Evolutionary conservation across 2,888 invertebrate genomes (phyloP).

Genomic region (Ceraclea dissimilis): DNA sequence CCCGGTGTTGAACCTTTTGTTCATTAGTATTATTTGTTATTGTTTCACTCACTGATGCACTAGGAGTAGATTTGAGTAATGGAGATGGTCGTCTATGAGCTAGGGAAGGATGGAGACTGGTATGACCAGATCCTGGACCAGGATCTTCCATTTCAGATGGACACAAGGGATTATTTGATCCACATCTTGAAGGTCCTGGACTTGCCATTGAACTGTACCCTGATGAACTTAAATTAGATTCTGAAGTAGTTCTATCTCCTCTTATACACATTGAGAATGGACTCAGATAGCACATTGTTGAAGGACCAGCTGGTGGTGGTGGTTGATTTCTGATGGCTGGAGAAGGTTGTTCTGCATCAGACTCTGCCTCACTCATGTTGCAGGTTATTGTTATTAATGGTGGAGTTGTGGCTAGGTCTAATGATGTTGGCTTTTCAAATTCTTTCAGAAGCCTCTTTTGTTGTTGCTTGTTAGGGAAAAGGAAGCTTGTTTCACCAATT

Average conservation of each 20-base stretch:
- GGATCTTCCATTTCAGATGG: conserved; percentile 70
- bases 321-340: conserved; percentile 41
- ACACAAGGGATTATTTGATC: conserved; percentile 72
- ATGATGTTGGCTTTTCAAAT: conserved; percentile 54
- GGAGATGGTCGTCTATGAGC: conserved; percentile 50
- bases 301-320: conserved; percentile 41
- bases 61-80: conserved; percentile 53
- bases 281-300: conserved; percentile 66
- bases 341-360: conserved; percentile 61
- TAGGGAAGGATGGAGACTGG: conserved; percentile 30
- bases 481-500: conserved; percentile 35
- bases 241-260: conserved; percentile 69
- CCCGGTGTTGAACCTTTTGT: conserved; percentile 47
- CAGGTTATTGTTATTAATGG: conserved; percentile 69
- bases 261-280: conserved; percentile 68
- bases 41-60: conserved; percentile 38
- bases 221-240: conserved; percentile 76
- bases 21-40: conserved; percentile 32
- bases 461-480: conserved; percentile 38
- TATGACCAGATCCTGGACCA: conserved; percentile 47
- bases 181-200: conserved; percentile 74
- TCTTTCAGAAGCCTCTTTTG: conserved; percentile 53
- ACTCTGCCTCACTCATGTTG: conserved; percentile 68
- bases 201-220: conserved; percentile 83
- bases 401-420: conserved; percentile 55